These are phyloP conservation scores for Drosophila percnosoma DNA, from an alignment of 2,888 invertebrate genomes.

Conservation along the genomic window DNA sequence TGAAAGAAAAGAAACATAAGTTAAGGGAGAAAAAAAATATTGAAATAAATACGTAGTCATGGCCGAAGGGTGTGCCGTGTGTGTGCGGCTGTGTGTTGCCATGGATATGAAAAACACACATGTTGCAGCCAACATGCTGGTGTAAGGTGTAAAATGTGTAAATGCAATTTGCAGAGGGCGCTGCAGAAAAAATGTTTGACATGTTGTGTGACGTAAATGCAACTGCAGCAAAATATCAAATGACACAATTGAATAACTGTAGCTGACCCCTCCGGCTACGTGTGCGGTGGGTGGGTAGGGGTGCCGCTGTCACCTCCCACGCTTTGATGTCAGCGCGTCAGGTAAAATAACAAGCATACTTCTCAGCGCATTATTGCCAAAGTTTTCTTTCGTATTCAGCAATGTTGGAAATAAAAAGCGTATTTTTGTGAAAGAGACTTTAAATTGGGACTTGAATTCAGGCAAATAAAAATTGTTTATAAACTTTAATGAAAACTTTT, in stretches of 20 bases:
- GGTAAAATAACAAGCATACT: constrained; percentile 40
- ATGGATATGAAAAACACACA: constrained; percentile 53
- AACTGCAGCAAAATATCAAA: constrained; percentile 56
- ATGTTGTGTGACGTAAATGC: constrained; percentile 56
- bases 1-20: constrained; percentile 17
- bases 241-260: constrained; percentile 49
- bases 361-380: constrained; percentile 36
- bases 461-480: neutral
- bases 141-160: constrained; percentile 59
- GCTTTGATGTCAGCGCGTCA: constrained; percentile 3
- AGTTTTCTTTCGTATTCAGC: neutral
- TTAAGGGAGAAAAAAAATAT: constrained; percentile 35
- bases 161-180: constrained; percentile 66
- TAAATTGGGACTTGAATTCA: neutral
- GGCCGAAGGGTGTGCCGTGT: neutral
- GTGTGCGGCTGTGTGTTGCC: constrained; percentile 16
- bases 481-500: neutral
- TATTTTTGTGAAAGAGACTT: neutral
- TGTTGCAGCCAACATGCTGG: constrained; percentile 22
- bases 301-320: neutral
- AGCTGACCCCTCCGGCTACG: constrained; percentile 9
- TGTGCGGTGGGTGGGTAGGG: neutral
- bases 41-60: constrained; percentile 14
- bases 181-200: constrained; percentile 41
- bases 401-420: neutral